Conservation (phyloP, 2,888 invertebrate genomes). For the Drepana falcataria region DNA sequence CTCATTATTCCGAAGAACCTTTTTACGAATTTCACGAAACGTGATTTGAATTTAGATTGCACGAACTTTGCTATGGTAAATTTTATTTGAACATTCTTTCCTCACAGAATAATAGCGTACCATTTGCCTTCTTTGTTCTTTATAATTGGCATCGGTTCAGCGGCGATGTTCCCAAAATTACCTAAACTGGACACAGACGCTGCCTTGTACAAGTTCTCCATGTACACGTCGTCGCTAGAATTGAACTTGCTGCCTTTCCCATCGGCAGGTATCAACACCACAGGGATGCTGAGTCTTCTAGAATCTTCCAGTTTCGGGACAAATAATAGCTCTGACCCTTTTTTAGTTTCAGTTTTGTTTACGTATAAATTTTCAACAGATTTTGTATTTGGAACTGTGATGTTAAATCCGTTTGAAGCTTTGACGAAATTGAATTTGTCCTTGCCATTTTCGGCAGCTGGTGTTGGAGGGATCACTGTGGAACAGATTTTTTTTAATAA, state of each 20-base stretch:
- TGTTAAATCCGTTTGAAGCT: conserved; percentile 24
- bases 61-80: conserved; percentile 2
- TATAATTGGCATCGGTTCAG: conserved; percentile 68
- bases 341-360: conserved; percentile 12
- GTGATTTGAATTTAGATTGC: conserved; percentile 14
- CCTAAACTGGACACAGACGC: conserved; percentile 69
- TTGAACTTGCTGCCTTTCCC: conserved; percentile 60
- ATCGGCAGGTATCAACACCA: conserved; percentile 58
- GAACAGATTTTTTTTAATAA: conserved; percentile 11
- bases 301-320: conserved; percentile 56
- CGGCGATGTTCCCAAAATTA: conserved; percentile 62
- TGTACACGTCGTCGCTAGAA: conserved; percentile 60
- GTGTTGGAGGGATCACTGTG: conserved; percentile 71
- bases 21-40: conserved; percentile 13
- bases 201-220: conserved; percentile 68
- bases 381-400: conserved; percentile 38
- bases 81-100: conserved; percentile 4
- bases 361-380: conserved; percentile 62
- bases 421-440: conserved; percentile 53
- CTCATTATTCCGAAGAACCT: conserved; percentile 6
- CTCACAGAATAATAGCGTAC: conserved; percentile 34
- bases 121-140: conserved; percentile 74
- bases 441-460: conserved; percentile 49
- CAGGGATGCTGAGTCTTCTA: conserved; percentile 64
- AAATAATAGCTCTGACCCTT: conserved; percentile 42